phyloP scores from a whole-genome alignment of 2,797 vertebrate species.

The Podarcis lilfordi region DNA sequence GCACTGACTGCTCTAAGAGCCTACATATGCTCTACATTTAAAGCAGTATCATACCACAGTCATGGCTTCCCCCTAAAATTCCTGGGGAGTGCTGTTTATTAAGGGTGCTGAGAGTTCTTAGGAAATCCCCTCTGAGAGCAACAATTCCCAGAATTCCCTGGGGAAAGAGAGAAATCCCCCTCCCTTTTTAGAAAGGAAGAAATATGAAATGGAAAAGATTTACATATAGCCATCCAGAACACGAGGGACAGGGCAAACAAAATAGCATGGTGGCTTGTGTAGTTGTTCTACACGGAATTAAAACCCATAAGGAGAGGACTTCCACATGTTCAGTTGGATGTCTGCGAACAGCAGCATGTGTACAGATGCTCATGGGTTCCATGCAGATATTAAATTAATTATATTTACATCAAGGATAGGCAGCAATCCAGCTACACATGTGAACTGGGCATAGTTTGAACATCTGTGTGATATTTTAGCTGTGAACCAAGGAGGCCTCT shows the following conservation, averaged over 20 bases:
- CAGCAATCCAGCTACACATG: neutral
- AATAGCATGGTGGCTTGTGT: neutral
- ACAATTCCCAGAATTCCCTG: too few species aligned
- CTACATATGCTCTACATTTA: neutral
- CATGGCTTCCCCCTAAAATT: too few species aligned
- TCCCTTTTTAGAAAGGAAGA: neutral
- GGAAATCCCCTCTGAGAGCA: too few species aligned
- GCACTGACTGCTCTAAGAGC: neutral
- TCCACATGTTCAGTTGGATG: too few species aligned
- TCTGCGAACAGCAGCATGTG: too few species aligned
- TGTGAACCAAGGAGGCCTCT: neutral
- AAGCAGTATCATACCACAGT: neutral
- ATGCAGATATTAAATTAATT: too few species aligned
- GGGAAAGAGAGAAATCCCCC: neutral
- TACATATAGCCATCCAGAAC: neutral
- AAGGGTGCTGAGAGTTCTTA: too few species aligned
- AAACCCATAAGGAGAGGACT: neutral
- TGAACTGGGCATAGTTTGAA: neutral
- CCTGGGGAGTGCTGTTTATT: too few species aligned
- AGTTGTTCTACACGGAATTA: neutral
- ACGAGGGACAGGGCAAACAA: too few species aligned
- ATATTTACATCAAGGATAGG: neutral
- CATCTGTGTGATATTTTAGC: neutral
- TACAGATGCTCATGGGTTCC: neutral
- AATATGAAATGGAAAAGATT: neutral